phyloP scores from a whole-genome alignment of 2,797 vertebrate species.

The Selene dorsalis region DNA sequence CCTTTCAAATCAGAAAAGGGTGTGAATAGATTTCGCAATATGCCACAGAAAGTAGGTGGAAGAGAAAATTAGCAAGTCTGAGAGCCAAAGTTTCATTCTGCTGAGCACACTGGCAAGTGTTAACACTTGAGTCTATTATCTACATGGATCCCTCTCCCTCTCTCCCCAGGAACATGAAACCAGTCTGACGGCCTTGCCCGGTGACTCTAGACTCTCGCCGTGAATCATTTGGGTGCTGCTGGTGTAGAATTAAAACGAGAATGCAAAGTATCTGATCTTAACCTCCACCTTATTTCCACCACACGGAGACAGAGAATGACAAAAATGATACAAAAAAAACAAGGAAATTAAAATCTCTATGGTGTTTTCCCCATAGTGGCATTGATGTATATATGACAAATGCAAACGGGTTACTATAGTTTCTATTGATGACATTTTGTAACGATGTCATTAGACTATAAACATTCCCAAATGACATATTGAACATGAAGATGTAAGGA shows the following conservation, averaged over 20 bases:
- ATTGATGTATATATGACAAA: too few relatives aligned
- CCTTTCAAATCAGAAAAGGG: conserved; percentile 43
- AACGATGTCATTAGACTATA: neutral
- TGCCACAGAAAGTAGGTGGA: conserved; percentile 21
- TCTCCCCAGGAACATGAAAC: conserved; percentile 62
- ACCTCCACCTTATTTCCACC: conserved; percentile 55
- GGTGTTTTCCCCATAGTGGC: too few relatives aligned
- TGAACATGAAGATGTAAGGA: conserved; percentile 3
- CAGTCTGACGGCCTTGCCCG: conserved; percentile 71
- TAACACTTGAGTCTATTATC: conserved; percentile 51
- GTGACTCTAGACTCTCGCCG: conserved; percentile 36
- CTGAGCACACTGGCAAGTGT: conserved; percentile 39
- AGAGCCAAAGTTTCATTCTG: conserved; percentile 66
- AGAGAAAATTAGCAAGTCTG: conserved; percentile 52
- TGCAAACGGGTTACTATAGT: neutral
- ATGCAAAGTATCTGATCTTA: conserved; percentile 75
- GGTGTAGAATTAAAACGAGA: conserved; percentile 66
- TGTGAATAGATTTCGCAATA: conserved; percentile 59
- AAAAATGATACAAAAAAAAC: conserved; percentile 50
- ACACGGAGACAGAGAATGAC: conserved; percentile 73
- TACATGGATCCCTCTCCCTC: conserved; percentile 37
- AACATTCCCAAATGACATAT: conserved; percentile 8
- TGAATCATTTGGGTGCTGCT: conserved; percentile 73
- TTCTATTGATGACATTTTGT: neutral
- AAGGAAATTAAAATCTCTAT: too few relatives aligned